Evolutionary conservation across 2,113 vertebrate species (phyloP).

Genomic region (Cricetomys ansorgei): DNA sequence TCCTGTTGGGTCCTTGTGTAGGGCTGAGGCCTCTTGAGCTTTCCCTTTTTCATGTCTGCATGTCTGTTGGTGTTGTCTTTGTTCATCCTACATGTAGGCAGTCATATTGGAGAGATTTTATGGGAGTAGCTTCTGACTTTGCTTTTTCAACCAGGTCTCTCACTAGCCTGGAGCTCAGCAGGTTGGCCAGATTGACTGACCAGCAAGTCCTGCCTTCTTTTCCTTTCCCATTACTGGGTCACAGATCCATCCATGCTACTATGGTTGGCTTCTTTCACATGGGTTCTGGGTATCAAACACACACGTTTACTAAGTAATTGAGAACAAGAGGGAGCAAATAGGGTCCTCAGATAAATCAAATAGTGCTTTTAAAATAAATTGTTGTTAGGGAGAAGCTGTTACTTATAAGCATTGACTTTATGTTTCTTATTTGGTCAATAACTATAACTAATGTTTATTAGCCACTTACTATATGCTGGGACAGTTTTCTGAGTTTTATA

Average conservation of each 20-base stretch:
- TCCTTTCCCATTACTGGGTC: background rate
- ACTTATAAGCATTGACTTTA: constrained; percentile 67
- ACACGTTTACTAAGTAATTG: background rate
- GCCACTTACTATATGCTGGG: constrained; percentile 52
- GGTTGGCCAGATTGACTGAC: no score
- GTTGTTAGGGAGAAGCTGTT: constrained; percentile 60
- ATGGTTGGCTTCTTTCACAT: background rate
- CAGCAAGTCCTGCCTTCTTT: no score
- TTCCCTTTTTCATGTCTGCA: background rate
- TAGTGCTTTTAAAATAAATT: constrained; percentile 64
- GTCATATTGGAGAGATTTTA: background rate
- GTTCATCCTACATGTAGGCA: no score
- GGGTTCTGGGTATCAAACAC: background rate
- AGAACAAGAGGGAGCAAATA: constrained; percentile 49
- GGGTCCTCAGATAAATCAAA: constrained; percentile 52
- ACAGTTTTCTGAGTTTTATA: constrained; percentile 29
- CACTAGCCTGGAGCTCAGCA: background rate
- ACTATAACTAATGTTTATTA: constrained; percentile 70
- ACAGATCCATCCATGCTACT: no score
- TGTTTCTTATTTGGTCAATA: constrained; percentile 63
- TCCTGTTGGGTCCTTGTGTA: background rate
- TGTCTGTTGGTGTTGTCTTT: background rate
- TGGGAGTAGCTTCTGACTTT: background rate
- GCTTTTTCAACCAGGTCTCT: background rate
- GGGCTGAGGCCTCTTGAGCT: background rate